Evolutionary conservation across 2,113 vertebrate genomes (phyloP).

Genomic region (Gadus macrocephalus): DNA sequence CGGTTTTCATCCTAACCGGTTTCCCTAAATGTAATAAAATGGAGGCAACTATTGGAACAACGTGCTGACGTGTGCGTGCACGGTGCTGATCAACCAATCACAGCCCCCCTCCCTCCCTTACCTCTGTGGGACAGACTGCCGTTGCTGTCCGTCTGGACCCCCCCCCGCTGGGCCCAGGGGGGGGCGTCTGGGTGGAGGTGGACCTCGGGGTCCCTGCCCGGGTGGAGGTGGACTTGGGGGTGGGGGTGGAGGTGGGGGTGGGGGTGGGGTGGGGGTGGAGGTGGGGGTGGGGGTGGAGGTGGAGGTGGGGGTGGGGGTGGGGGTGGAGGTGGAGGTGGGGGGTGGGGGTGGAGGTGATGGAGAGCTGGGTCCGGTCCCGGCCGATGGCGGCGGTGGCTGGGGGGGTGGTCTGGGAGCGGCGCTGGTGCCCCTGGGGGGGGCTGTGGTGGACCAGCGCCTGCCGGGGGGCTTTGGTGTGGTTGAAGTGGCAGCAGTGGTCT

Average conservation of each 20-base stretch:
- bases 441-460: conserved; percentile 5
- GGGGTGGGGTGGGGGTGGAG: conserved; percentile 5
- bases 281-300: no score
- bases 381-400: conserved; percentile 18
- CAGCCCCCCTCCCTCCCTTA: conserved; percentile 62
- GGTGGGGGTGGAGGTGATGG: conserved; percentile 40
- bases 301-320: no score
- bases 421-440: conserved; percentile 6
- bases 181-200: conserved; percentile 53
- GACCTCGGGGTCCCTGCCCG: conserved; percentile 37
- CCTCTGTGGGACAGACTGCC: conserved; percentile 89
- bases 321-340: not conserved
- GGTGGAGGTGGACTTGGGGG: conserved; percentile 8
- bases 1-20: no score
- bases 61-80: no score
- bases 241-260: conserved; percentile 36
- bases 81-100: not conserved
- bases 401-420: conserved; percentile 38
- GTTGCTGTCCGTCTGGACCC: conserved; percentile 77
- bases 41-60: no score
- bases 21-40: no score
- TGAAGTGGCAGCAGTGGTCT: conserved; percentile 21
- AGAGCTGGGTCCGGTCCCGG: conserved; percentile 12
- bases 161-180: conserved; percentile 42
- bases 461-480: conserved; percentile 22